A percentile compares a stretch with the other conserved stretches of the same genome.
Conservation (phyloP, 1,140 invertebrate species). For the Aphaenogaster rudis region DNA sequence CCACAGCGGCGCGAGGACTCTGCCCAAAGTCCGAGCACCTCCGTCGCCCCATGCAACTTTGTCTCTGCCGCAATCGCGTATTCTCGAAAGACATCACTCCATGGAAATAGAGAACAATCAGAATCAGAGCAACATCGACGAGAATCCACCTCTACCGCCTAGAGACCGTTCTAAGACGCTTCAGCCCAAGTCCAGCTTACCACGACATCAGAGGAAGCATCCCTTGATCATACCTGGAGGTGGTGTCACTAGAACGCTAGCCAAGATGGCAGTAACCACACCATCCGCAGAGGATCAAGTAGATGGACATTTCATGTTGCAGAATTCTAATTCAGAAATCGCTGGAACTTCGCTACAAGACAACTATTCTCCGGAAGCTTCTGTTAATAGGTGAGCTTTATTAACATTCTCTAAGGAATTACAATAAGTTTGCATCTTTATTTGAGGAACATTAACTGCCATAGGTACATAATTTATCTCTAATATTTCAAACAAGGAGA, state of each 20-base stretch:
- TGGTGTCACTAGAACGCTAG: slow-evolving; percentile 89
- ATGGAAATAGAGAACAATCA: slow-evolving; percentile 85
- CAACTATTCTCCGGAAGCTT: slow-evolving; percentile 68
- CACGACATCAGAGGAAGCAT: slow-evolving; percentile 94
- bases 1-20: slow-evolving; percentile 80
- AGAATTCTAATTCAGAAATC: slow-evolving; percentile 62
- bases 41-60: slow-evolving; percentile 75
- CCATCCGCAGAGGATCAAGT: slow-evolving; percentile 82
- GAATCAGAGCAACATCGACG: slow-evolving; percentile 86
- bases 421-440: neutral
- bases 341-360: slow-evolving; percentile 49
- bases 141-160: slow-evolving; percentile 94
- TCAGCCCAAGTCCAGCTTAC: slow-evolving; percentile 89
- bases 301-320: slow-evolving; percentile 74
- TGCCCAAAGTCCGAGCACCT: slow-evolving; percentile 82
- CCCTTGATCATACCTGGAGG: slow-evolving; percentile 93
- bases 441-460: neutral
- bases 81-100: slow-evolving; percentile 81
- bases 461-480: no score
- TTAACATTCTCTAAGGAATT: neutral
- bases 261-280: slow-evolving; percentile 87
- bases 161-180: slow-evolving; percentile 91
- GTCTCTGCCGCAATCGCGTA: slow-evolving; percentile 67
- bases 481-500: no score
- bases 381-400: slow-evolving; percentile 78